These are phyloP conservation scores for Datnioides undecimradiatus DNA, from an alignment of 2,113 vertebrate species.

Conservation along the genomic window DNA sequence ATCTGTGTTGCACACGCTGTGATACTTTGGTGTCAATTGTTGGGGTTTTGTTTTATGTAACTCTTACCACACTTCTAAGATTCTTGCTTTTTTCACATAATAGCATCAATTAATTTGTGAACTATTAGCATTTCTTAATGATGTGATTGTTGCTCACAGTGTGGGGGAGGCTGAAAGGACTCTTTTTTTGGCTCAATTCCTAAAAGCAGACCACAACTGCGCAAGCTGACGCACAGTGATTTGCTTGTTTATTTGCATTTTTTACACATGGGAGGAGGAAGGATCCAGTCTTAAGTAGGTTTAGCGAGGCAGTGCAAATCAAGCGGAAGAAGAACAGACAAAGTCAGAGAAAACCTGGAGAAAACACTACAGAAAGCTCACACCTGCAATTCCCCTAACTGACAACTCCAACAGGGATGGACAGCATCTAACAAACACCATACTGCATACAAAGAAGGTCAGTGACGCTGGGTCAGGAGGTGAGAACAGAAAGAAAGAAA, in stretches of 20 bases:
- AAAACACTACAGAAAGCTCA: constrained; percentile 13
- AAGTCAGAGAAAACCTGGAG: background rate
- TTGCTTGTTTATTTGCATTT: background rate
- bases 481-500: background rate
- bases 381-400: background rate
- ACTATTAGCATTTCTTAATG: background rate
- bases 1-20: background rate
- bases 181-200: constrained; percentile 6
- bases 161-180: background rate
- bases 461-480: constrained; percentile 7
- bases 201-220: background rate
- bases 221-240: background rate
- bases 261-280: background rate
- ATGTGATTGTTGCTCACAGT: background rate
- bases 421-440: constrained; percentile 25
- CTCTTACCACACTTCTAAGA: background rate
- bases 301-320: background rate
- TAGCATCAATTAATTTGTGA: background rate
- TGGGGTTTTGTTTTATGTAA: background rate
- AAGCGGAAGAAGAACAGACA: background rate
- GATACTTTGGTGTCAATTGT: background rate
- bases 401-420: constrained; percentile 1
- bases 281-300: background rate
- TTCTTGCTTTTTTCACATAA: background rate
- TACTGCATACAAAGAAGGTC: constrained; percentile 15